Evolutionary conservation across 1,140 invertebrate genomes (phyloP).

Genomic region (Augochlora pura): DNA sequence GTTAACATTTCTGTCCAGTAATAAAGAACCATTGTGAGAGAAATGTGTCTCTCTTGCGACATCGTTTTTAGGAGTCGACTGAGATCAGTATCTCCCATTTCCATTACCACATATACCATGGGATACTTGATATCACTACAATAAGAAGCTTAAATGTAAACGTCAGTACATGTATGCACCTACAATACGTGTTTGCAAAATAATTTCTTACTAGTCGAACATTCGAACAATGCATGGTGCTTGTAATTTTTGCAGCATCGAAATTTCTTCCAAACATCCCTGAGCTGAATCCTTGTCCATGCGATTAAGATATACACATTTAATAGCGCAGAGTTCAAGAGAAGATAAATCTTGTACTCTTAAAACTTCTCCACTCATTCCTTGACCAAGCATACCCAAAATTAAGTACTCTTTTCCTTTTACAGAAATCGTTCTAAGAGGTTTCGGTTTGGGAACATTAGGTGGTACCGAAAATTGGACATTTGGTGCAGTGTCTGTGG

Average conservation of each 20-base stretch:
- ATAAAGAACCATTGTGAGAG: conserved; percentile 88
- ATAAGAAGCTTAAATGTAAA: conserved; percentile 61
- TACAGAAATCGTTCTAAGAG: conserved; percentile 60
- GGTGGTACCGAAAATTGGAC: conserved; percentile 56
- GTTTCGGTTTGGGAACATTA: conserved; percentile 37
- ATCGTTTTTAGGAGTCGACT: conserved; percentile 86
- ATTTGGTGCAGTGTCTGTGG: conserved; percentile 23
- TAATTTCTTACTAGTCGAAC: conserved; percentile 90
- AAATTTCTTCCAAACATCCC: conserved; percentile 95
- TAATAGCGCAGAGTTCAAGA: conserved; percentile 82
- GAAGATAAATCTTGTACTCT: conserved; percentile 76
- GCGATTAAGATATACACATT: conserved; percentile 78
- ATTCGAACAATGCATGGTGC: conserved; percentile 92
- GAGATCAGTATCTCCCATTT: conserved; percentile 95
- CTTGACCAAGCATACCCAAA: conserved; percentile 80
- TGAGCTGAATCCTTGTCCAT: conserved; percentile 86
- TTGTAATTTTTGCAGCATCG: conserved; percentile 91
- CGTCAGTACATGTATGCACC: conserved; percentile 41
- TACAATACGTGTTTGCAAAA: conserved; percentile 41
- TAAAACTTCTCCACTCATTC: conserved; percentile 83
- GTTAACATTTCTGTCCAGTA: conserved; percentile 97
- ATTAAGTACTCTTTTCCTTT: conserved; percentile 73
- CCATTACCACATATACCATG: conserved; percentile 93
- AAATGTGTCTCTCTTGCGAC: conserved; percentile 81
- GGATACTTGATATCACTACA: conserved; percentile 82